Evolutionary conservation across 2,888 invertebrate species (phyloP).

Genomic region (Adela reaumurella): DNA sequence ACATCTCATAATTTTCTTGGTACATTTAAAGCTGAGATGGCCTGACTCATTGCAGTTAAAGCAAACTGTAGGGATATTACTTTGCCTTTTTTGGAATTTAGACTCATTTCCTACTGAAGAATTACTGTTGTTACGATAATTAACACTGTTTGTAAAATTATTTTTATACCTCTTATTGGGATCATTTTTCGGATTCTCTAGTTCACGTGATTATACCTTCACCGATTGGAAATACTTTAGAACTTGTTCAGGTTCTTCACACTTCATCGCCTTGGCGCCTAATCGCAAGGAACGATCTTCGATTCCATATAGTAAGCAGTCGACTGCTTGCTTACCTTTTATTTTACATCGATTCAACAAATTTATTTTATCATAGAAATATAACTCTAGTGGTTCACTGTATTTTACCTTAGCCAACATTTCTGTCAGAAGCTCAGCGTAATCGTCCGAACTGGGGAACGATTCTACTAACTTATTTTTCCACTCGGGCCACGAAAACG

Average conservation of each 20-base stretch:
- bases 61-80: no score
- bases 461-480: constrained; percentile 8
- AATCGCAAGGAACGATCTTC: constrained; percentile 1
- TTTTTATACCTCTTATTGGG: neutral
- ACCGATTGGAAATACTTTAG: constrained; percentile 2
- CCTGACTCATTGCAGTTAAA: no score
- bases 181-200: neutral
- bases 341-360: constrained; percentile 9
- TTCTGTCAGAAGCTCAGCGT: constrained; percentile 9
- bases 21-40: no score
- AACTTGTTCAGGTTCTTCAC: constrained; percentile 2
- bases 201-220: neutral
- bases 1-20: constrained; percentile 2
- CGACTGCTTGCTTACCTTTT: constrained; percentile 7
- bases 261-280: constrained; percentile 1
- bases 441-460: constrained; percentile 11
- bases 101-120: no score
- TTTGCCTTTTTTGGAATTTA: no score
- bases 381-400: constrained; percentile 8
- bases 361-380: constrained; percentile 8
- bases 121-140: no score
- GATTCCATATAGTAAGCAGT: constrained; percentile 3
- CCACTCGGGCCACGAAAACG: constrained; percentile 9
- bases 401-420: constrained; percentile 8
- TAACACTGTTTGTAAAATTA: no score